A percentile compares a stretch with the other conserved stretches of the same genome.
Evolutionary conservation across 1,140 invertebrate species (phyloP).

Genomic region (Cotesia vestalis): DNA sequence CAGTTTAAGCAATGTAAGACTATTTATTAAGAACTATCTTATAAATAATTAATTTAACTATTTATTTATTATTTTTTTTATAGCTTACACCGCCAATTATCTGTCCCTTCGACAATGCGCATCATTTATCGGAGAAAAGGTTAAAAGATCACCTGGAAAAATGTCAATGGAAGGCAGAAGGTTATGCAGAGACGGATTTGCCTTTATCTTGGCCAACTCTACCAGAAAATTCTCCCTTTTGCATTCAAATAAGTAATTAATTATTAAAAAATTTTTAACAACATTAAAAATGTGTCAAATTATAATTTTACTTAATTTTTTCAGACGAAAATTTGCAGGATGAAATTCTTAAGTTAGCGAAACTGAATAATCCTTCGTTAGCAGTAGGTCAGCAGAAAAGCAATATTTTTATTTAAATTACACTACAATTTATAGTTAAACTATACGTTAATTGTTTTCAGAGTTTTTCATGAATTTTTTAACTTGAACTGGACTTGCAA

Average conservation of each 20-base stretch:
- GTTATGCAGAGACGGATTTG: slow-evolving; percentile 61
- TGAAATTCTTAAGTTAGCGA: slow-evolving; percentile 56
- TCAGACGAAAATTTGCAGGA: slow-evolving; percentile 62
- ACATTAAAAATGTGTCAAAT: slow-evolving; percentile 18
- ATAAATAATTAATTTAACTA: not conserved
- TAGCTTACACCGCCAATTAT: slow-evolving; percentile 7
- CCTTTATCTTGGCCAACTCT: slow-evolving; percentile 61
- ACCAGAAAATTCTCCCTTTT: slow-evolving; percentile 42
- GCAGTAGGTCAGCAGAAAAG: slow-evolving; percentile 52
- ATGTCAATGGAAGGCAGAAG: slow-evolving; percentile 65
- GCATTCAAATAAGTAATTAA: slow-evolving; percentile 56
- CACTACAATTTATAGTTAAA: slow-evolving; percentile 36
- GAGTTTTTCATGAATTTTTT: slow-evolving; percentile 51
- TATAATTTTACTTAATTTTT: slow-evolving; percentile 42
- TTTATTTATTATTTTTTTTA: not conserved
- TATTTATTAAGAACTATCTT: not conserved
- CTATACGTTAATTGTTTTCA: slow-evolving; percentile 59
- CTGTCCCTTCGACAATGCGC: slow-evolving; percentile 64
- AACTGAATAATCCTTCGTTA: slow-evolving; percentile 48
- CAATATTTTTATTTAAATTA: slow-evolving; percentile 22
- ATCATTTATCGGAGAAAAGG: slow-evolving; percentile 57
- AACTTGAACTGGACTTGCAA: slow-evolving; percentile 51
- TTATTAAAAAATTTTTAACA: slow-evolving; percentile 20
- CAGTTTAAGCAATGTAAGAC: slow-evolving; percentile 44
- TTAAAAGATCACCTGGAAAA: slow-evolving; percentile 60